phyloP scores from a whole-genome alignment of 2,113 vertebrate species.

The Plectropomus leopardus region DNA sequence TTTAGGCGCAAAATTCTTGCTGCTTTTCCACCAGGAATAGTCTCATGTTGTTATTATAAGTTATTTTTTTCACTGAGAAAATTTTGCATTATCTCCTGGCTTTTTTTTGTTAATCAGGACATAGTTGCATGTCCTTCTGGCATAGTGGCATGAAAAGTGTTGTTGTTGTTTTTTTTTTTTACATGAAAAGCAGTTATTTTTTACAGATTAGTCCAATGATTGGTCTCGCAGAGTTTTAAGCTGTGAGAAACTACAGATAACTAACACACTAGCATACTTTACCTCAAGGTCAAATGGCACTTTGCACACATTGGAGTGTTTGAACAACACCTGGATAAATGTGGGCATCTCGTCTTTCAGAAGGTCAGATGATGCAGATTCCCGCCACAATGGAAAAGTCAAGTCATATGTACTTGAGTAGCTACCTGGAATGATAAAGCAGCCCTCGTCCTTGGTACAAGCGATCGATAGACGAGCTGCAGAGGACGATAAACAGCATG shows the following conservation, averaged over 20 bases:
- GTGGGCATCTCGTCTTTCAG: neutral
- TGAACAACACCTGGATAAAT: neutral
- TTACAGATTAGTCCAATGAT: no score
- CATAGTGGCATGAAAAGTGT: no score
- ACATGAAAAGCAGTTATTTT: no score
- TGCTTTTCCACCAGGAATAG: no score
- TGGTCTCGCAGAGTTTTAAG: no score
- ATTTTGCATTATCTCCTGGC: no score
- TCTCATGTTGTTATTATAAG: no score
- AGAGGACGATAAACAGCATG: neutral
- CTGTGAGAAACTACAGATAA: neutral
- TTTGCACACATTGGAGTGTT: neutral
- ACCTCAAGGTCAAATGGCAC: neutral
- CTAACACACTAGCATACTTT: neutral
- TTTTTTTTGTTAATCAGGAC: no score
- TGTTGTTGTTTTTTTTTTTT: no score
- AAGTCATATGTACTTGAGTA: neutral
- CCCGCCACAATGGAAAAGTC: neutral
- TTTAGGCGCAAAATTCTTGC: no score
- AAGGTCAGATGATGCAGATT: neutral
- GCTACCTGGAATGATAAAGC: neutral
- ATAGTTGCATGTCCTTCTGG: no score
- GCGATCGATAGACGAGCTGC: neutral
- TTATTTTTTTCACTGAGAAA: no score
- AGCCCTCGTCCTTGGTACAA: neutral